Percentiles rank a stretch among this genome's conserved stretches.
phyloP scores from a whole-genome alignment of 2,113 vertebrate genomes.

The Marmota monax region DNA sequence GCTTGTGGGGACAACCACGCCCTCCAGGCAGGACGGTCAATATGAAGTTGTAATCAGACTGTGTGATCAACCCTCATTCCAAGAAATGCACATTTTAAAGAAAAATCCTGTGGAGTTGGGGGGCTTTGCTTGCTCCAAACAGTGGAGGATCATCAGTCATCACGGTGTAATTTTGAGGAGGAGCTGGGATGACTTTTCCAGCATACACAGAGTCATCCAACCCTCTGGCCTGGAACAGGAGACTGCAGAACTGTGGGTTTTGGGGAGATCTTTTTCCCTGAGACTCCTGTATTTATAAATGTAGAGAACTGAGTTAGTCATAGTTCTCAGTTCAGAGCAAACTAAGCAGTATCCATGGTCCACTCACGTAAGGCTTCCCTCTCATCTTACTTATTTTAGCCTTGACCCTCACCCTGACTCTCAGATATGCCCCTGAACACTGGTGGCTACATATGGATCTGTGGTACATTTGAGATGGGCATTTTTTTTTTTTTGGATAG shows the following conservation, averaged over 20 bases:
- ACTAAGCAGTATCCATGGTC: neutral
- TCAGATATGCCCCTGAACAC: neutral
- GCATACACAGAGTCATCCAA: neutral
- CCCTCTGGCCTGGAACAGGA: neutral
- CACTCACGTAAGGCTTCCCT: neutral
- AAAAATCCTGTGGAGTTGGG: neutral
- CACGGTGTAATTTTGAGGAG: neutral
- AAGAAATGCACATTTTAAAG: neutral
- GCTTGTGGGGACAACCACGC: neutral
- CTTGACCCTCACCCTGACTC: neutral
- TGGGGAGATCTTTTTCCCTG: neutral
- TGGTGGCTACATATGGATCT: neutral
- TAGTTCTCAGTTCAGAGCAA: constrained; percentile 1
- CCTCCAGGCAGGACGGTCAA: neutral
- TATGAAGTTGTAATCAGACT: neutral
- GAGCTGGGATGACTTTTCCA: neutral
- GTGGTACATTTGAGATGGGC: neutral
- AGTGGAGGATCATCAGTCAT: neutral
- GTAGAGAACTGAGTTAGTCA: neutral
- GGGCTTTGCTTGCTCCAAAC: neutral
- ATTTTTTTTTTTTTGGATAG: no score
- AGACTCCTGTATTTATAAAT: neutral
- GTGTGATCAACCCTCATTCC: neutral
- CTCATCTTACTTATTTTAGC: neutral
- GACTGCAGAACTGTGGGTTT: neutral